Evolutionary conservation across 2,113 vertebrate species (phyloP).

Genomic region (Lasiurus cinereus): DNA sequence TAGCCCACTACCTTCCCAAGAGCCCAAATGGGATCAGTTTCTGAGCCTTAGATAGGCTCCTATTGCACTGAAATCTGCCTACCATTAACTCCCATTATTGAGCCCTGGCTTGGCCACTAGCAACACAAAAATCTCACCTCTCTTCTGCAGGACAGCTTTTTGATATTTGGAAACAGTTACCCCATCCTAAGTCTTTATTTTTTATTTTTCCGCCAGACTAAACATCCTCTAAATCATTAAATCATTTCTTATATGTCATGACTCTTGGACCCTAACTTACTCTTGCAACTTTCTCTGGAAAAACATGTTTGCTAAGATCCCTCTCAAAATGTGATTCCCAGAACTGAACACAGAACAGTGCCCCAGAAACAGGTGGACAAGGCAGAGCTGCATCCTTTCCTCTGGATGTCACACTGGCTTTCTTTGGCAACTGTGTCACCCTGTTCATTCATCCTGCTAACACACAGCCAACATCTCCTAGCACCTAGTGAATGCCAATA

Average conservation of each 20-base stretch:
- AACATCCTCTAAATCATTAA: slow-evolving; percentile 63
- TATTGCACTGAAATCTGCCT: background rate
- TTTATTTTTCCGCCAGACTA: background rate
- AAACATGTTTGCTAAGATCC: background rate
- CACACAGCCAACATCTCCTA: background rate
- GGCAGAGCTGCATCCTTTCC: background rate
- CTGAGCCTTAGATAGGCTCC: background rate
- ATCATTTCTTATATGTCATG: slow-evolving; percentile 17
- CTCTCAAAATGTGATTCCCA: background rate
- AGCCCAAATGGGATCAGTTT: background rate
- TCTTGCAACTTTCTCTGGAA: slow-evolving; percentile 46
- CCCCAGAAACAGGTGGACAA: background rate
- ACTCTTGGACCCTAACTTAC: slow-evolving; percentile 22
- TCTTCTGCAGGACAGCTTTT: background rate
- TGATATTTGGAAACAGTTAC: slow-evolving; percentile 28
- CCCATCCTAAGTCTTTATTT: background rate
- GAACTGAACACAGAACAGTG: background rate
- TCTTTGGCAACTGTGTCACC: background rate
- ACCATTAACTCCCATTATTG: background rate
- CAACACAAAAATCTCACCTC: background rate
- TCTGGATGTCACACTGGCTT: background rate
- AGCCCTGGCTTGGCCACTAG: background rate
- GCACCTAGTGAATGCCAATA: background rate
- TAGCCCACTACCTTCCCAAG: background rate
- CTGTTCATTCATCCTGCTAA: background rate